A percentile compares a stretch with the other conserved stretches of the same genome.
Evolutionary conservation across 2,797 vertebrate species (phyloP).

Genomic region (Argentina silus): DNA sequence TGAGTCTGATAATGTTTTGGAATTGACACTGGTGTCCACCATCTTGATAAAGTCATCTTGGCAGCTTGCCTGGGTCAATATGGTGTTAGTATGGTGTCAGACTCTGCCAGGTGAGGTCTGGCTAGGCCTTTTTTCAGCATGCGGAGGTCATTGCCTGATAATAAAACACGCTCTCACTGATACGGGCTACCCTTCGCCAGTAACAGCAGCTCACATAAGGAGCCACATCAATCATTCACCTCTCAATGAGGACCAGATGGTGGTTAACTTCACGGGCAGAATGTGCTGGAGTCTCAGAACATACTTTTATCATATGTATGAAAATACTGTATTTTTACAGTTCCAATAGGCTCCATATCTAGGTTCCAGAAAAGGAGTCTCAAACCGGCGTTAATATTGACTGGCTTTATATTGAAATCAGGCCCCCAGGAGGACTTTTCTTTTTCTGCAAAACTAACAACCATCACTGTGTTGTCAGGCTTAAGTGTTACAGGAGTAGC

Average conservation of each 20-base stretch:
- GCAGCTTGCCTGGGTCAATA: neutral
- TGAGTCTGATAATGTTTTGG: conserved; percentile 8
- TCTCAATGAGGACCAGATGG: neutral
- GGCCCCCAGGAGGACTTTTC: too few relatives aligned
- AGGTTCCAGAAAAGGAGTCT: too few relatives aligned
- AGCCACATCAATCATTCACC: conserved; percentile 3
- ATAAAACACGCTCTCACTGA: conserved; percentile 9
- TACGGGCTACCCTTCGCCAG: conserved; percentile 20
- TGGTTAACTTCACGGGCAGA: conserved; percentile 7
- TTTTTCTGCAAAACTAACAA: too few relatives aligned
- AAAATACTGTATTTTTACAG: too few relatives aligned
- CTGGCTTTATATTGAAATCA: too few relatives aligned
- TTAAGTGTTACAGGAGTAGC: too few relatives aligned
- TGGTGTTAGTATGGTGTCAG: neutral
- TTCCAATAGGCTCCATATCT: too few relatives aligned
- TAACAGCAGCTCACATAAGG: neutral
- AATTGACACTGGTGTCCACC: neutral
- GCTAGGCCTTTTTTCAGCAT: conserved; percentile 11
- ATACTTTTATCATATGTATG: conserved; percentile 4
- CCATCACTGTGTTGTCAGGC: too few relatives aligned
- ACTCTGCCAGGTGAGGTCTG: conserved; percentile 1
- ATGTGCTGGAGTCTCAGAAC: conserved; percentile 21
- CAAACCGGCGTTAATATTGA: too few relatives aligned
- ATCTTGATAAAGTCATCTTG: neutral
- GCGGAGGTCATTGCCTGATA: conserved; percentile 3